Base-by-base conservation (phyloP, 2,113 vertebrate species). In the Cynopterus brachyotis region DNA sequence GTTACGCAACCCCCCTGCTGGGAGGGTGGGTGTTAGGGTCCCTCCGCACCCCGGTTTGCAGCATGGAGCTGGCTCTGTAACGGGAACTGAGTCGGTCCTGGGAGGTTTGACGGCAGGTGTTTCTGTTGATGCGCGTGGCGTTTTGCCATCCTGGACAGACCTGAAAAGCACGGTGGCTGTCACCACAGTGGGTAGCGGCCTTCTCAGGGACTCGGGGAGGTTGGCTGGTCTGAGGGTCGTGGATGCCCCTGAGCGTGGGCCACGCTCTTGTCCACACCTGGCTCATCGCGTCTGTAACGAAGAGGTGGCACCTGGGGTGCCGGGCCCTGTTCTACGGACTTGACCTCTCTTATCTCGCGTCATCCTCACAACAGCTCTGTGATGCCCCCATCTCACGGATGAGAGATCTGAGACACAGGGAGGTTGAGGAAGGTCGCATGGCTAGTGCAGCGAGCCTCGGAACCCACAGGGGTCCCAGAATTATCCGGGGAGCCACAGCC, bases 211-310 rank as follows among this genome's bases (percentile, higher is more conserved):
- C 4, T 20, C 32, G 9, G 59, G 40, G 10, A 50, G 57, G 32
- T 4, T 26, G 50, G 30, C 26, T 2, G 5, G 47, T 37, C 47
- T 47, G 75, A 24, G n/a, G 17, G 5, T 64, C 50, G 42, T 22
- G 1, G 57, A 3, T 12, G 32, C 35, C 26, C 35, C n/a, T 40
- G 69, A 12, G 45, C 13, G 15, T 24, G 53, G 55, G 55, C 16
- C 32, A 1, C 37, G 53, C 20, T 62, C 60, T 55, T 20, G 72
- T 22, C 2, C n/a, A 4, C 4, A 0, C 1, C 20, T 30, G 47
- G n/a, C 40, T 20, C 2, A 1, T 32, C n/a, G 40, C 50, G 11
- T 53, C 35, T 0, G 0, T 3, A 20, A 13, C 0, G 0, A 47
- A 59, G 37, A 37, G 60, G 47, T 30, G 6, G 42, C 22, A 0